Conservation (phyloP, 2,113 vertebrate genomes). For the Takifugu bimaculatus region DNA sequence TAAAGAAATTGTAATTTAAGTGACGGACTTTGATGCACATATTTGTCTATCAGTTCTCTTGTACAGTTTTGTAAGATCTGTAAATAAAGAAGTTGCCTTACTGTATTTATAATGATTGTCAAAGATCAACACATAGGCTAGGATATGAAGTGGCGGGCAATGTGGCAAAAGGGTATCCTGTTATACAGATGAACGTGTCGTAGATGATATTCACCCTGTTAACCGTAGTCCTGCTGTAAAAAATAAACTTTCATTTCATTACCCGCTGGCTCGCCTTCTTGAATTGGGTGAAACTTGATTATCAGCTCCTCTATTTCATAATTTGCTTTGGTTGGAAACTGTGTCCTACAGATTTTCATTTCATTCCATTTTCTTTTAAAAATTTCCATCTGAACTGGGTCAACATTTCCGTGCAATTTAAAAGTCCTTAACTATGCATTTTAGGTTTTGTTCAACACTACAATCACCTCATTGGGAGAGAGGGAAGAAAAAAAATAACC, state of each 20-base stretch:
- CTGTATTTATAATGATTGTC: slow-evolving; percentile 54
- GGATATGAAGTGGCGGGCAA: slow-evolving; percentile 34
- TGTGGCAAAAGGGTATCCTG: slow-evolving; percentile 26
- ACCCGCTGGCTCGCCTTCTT: slow-evolving; percentile 30
- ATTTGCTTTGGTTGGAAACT: slow-evolving; percentile 55
- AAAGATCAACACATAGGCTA: slow-evolving; percentile 38
- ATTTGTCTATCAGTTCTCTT: slow-evolving; percentile 32
- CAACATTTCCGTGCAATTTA: slow-evolving; percentile 43
- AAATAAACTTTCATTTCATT: slow-evolving; percentile 67
- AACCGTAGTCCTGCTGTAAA: slow-evolving; percentile 63
- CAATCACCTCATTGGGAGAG: slow-evolving; percentile 40
- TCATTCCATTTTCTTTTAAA: neutral
- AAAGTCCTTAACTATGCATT: slow-evolving; percentile 36
- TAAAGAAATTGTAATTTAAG: slow-evolving; percentile 10
- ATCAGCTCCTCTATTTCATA: slow-evolving; percentile 45
- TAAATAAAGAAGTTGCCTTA: slow-evolving; percentile 71
- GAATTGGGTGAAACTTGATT: slow-evolving; percentile 38
- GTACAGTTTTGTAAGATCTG: slow-evolving; percentile 76
- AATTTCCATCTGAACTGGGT: slow-evolving; percentile 22
- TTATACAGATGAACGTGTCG: slow-evolving; percentile 38
- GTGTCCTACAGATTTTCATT: slow-evolving; percentile 21
- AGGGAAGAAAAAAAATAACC: slow-evolving; percentile 41
- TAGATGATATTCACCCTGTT: slow-evolving; percentile 56
- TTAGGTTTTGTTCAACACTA: slow-evolving; percentile 42
- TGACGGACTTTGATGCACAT: slow-evolving; percentile 17